A percentile compares a stretch with the other conserved stretches of the same genome.
Conservation (phyloP, 2,888 invertebrate species). For the Pandemis corylana region DNA sequence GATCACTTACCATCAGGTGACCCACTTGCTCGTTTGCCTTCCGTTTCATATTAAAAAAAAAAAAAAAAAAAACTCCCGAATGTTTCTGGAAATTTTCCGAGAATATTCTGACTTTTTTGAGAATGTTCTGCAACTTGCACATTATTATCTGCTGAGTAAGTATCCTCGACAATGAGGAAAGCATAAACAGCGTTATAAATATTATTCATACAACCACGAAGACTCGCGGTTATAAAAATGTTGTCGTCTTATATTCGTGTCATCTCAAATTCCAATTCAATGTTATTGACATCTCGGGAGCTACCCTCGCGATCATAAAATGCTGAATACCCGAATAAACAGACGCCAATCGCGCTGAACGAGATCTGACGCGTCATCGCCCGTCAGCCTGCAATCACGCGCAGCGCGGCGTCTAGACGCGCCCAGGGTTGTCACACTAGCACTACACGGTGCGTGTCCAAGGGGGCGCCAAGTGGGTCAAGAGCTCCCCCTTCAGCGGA, state of each 20-base stretch:
- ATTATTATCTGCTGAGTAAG: no score
- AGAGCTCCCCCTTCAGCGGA: no score
- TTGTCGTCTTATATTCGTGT: background rate
- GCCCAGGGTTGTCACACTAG: background rate
- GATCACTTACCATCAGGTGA: no score
- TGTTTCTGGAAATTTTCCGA: no score
- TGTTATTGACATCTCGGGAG: conserved; percentile 1
- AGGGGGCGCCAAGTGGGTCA: no score
- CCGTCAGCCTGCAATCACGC: conserved; percentile 3
- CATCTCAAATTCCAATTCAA: conserved; percentile 2
- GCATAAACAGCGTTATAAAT: no score
- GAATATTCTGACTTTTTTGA: no score
- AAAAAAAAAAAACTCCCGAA: no score
- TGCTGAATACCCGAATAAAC: conserved; percentile 4
- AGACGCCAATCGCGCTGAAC: background rate
- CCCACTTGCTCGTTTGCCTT: no score
- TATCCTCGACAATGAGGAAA: no score
- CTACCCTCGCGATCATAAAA: background rate
- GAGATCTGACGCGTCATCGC: conserved; percentile 5
- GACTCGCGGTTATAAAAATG: background rate
- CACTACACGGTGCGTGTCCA: background rate
- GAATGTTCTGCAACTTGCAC: no score
- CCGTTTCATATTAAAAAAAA: no score
- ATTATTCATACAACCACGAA: background rate
- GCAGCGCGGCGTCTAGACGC: conserved; percentile 2